Conservation (phyloP, 2,113 vertebrate species). For the Urocolius indicus region DNA sequence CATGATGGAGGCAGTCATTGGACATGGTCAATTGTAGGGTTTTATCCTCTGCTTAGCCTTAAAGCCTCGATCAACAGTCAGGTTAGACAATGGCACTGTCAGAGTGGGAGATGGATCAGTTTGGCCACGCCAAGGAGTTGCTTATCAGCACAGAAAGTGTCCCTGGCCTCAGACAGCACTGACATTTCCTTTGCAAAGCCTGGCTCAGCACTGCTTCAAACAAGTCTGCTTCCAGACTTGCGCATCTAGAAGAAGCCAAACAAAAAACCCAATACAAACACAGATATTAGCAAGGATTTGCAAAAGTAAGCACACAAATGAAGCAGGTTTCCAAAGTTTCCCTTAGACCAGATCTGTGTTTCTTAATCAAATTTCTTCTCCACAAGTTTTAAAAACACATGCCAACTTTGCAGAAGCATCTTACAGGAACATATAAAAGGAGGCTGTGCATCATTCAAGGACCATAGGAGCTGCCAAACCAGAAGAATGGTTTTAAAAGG, state of each 20-base stretch:
- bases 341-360: neutral
- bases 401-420: constrained; percentile 45
- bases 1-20: constrained; percentile 78
- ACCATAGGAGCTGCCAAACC: constrained; percentile 5
- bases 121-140: constrained; percentile 64
- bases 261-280: neutral
- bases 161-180: constrained; percentile 5
- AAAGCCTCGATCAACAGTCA: constrained; percentile 72
- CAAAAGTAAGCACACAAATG: neutral
- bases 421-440: constrained; percentile 4
- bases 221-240: constrained; percentile 24
- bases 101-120: constrained; percentile 73
- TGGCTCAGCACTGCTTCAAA: constrained; percentile 12
- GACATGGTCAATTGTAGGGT: constrained; percentile 77
- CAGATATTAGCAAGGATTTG: constrained; percentile 5
- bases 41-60: constrained; percentile 75
- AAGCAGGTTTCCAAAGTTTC: neutral
- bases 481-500: constrained; percentile 59
- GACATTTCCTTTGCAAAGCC: constrained; percentile 59
- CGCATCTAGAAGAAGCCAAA: neutral
- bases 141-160: constrained; percentile 70
- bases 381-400: neutral
- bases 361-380: constrained; percentile 12
- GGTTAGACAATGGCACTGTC: constrained; percentile 74
- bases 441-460: constrained; percentile 42